Evolutionary conservation across 2,888 invertebrate species (phyloP).

Genomic region (Drosophila flavopinicola): DNA sequence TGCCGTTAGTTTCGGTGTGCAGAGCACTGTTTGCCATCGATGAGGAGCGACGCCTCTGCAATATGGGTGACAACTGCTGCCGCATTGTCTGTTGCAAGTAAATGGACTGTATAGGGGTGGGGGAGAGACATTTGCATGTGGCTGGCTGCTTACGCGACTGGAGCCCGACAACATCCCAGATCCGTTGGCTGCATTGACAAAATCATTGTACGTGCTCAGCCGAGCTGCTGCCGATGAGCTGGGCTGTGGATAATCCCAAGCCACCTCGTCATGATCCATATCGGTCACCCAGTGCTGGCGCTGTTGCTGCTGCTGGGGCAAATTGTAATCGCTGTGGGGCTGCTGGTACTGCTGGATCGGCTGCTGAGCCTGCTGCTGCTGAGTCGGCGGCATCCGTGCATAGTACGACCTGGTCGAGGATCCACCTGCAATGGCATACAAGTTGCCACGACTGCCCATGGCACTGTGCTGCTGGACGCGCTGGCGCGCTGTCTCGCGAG

Average conservation of each 20-base stretch:
- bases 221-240: conserved; percentile 12
- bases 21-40: conserved; percentile 82
- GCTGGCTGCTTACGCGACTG: conserved; percentile 35
- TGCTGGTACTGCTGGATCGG: conserved; percentile 6
- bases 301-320: neutral
- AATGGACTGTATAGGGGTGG: neutral
- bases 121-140: too few species aligned
- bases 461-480: conserved; percentile 81
- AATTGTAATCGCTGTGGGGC: neutral
- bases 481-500: conserved; percentile 74
- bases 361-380: conserved; percentile 12
- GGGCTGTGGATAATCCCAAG: conserved; percentile 14
- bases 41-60: conserved; percentile 82
- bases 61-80: conserved; percentile 81
- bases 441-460: conserved; percentile 30
- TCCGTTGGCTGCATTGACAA: conserved; percentile 36
- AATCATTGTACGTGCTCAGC: conserved; percentile 44
- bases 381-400: conserved; percentile 3
- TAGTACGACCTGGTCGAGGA: too few species aligned
- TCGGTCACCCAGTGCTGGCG: neutral
- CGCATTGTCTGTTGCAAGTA: conserved; percentile 37
- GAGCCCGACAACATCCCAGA: neutral
- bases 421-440: too few species aligned
- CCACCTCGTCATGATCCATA: too few species aligned
- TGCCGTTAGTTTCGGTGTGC: conserved; percentile 48